phyloP scores from a whole-genome alignment of 2,113 vertebrate species.

The Xenus cinereus region DNA sequence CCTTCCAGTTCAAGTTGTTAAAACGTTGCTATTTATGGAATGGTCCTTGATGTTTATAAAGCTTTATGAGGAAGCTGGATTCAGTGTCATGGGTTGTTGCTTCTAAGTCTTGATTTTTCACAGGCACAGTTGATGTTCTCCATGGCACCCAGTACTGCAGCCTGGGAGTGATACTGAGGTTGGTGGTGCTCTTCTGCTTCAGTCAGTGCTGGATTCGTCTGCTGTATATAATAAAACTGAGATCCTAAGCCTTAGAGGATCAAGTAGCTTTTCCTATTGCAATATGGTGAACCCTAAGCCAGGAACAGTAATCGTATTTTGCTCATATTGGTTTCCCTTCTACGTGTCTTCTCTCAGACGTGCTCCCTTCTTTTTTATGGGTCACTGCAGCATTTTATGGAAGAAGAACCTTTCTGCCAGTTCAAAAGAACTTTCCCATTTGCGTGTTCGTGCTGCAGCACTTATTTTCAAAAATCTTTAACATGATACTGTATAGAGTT shows the following conservation, averaged over 20 bases:
- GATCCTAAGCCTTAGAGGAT: not conserved
- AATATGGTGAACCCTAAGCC: not conserved
- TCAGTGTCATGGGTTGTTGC: not conserved
- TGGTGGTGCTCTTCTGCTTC: not conserved
- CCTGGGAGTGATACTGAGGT: rapidly evolving
- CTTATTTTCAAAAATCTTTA: not conserved
- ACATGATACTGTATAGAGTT: not conserved
- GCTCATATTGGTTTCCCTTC: not conserved
- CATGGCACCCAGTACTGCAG: not conserved
- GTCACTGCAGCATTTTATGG: not conserved
- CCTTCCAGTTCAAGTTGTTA: not conserved
- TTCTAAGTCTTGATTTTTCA: not conserved
- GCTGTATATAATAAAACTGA: not conserved
- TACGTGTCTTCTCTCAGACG: not conserved
- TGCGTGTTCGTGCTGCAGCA: not conserved
- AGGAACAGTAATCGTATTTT: not conserved
- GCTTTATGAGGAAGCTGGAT: not conserved
- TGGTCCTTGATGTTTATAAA: not conserved
- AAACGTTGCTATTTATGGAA: not conserved
- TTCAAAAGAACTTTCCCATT: not conserved
- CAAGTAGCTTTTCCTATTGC: not conserved
- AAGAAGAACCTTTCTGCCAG: not conserved
- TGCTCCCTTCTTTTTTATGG: not conserved
- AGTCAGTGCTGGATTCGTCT: rapidly evolving
- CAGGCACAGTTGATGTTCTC: rapidly evolving